These are phyloP conservation scores for Eufriesea mexicana DNA, from an alignment of 1,140 invertebrate species.

Conservation along the genomic window DNA sequence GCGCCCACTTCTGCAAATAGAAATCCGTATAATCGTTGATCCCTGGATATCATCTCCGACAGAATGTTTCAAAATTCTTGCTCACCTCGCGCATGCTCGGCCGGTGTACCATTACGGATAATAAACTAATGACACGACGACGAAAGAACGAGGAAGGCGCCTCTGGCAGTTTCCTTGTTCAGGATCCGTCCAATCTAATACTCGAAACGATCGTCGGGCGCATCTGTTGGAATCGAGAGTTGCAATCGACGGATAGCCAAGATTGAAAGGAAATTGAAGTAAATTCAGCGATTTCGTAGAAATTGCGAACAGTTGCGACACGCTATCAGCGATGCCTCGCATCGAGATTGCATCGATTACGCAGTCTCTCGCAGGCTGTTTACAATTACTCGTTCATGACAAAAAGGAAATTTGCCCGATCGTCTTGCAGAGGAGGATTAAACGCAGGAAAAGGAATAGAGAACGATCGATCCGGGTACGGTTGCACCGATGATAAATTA, in stretches of 20 bases:
- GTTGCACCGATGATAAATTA: too few species aligned
- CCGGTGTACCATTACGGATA: not conserved
- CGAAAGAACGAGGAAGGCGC: not conserved
- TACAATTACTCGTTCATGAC: not conserved
- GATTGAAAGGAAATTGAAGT: conserved; percentile 14
- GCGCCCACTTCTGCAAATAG: not conserved
- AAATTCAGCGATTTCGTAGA: conserved; percentile 4
- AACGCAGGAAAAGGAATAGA: too few species aligned
- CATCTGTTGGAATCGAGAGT: not conserved
- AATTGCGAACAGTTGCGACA: conserved; percentile 2
- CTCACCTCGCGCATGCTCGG: too few species aligned
- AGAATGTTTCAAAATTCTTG: not conserved
- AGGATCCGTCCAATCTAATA: not conserved
- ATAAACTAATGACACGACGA: not conserved
- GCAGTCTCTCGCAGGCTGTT: not conserved
- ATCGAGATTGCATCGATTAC: not conserved
- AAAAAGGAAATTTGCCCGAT: not conserved
- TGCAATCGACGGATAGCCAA: not conserved
- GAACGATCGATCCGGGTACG: too few species aligned
- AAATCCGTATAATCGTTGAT: not conserved
- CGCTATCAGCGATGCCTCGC: not conserved
- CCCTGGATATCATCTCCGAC: not conserved
- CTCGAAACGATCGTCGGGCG: not conserved
- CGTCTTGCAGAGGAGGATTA: not conserved
- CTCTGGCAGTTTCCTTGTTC: not conserved